A percentile compares a stretch with the other conserved stretches of the same genome.
Evolutionary conservation across 2,888 invertebrate genomes (phyloP).

Genomic region (Dastarcus helophoroides): DNA sequence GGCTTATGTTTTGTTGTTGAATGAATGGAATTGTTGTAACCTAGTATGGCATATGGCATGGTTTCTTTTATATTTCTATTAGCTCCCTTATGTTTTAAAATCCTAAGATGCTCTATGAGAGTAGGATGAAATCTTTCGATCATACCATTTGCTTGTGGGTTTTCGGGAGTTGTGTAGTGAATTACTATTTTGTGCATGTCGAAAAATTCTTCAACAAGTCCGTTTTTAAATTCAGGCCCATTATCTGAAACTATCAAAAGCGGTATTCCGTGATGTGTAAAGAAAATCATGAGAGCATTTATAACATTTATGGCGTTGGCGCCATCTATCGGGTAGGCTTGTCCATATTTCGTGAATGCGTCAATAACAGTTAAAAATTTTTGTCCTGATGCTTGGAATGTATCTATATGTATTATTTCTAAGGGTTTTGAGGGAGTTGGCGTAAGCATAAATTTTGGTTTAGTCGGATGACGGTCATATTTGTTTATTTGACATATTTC

Average conservation of each 20-base stretch:
- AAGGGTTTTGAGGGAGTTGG: background rate
- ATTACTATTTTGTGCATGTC: background rate
- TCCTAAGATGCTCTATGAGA: slow-evolving; percentile 1
- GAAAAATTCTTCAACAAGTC: slow-evolving; percentile 1
- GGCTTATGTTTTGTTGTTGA: too few relatives aligned
- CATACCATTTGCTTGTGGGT: slow-evolving; percentile 2
- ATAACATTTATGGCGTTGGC: background rate
- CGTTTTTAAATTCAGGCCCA: slow-evolving; percentile 3
- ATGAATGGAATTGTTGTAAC: too few relatives aligned
- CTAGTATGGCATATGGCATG: too few relatives aligned
- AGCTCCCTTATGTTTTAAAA: too few relatives aligned
- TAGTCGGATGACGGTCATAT: too few relatives aligned
- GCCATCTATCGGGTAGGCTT: slow-evolving; percentile 2
- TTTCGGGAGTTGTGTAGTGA: slow-evolving; percentile 1
- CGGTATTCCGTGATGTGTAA: slow-evolving; percentile 1
- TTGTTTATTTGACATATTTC: too few relatives aligned
- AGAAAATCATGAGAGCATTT: slow-evolving; percentile 1
- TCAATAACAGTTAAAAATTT: slow-evolving; percentile 2
- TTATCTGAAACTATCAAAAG: slow-evolving; percentile 1
- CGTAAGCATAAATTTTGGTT: background rate
- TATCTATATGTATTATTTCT: slow-evolving; percentile 1
- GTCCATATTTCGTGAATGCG: slow-evolving; percentile 2
- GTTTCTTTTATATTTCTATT: too few relatives aligned
- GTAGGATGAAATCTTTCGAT: slow-evolving; percentile 1
- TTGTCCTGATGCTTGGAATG: slow-evolving; percentile 2